Conservation (phyloP, 1,140 invertebrate species). For the Chrysopa pallens region DNA sequence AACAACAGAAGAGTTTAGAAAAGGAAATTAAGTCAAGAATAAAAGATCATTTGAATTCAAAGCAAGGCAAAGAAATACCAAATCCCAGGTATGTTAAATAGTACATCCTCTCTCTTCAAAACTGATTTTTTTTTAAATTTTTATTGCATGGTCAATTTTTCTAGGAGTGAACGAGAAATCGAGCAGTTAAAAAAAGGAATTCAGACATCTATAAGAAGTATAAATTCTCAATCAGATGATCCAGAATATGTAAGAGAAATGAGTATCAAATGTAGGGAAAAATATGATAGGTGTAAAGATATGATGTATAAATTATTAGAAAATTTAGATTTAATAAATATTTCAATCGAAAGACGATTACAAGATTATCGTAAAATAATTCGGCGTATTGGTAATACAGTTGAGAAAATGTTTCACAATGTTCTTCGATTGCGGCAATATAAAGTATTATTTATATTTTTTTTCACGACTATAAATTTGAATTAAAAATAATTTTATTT, state of each 20-base stretch:
- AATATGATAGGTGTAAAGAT: background rate
- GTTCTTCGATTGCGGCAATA: constrained; percentile 24
- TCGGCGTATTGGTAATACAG: constrained; percentile 21
- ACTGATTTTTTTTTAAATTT: too few relatives aligned
- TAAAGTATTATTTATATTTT: too few relatives aligned
- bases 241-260: background rate
- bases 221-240: background rate
- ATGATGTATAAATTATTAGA: background rate
- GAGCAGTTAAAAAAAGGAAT: background rate
- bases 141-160: too few relatives aligned
- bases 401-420: constrained; percentile 27
- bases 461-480: too few relatives aligned
- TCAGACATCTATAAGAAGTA: background rate
- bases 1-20: too few relatives aligned
- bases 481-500: constrained; percentile 11
- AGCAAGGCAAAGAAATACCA: too few relatives aligned
- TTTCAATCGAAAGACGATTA: background rate
- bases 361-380: constrained; percentile 23
- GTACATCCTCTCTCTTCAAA: too few relatives aligned
- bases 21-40: too few relatives aligned
- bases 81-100: too few relatives aligned
- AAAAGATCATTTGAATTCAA: too few relatives aligned
- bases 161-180: background rate
- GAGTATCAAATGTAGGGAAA: background rate
- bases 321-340: background rate